A percentile compares a stretch with the other conserved stretches of the same genome.
phyloP scores from a whole-genome alignment of 2,888 invertebrate genomes.

The Bruchidius siliquastri region DNA sequence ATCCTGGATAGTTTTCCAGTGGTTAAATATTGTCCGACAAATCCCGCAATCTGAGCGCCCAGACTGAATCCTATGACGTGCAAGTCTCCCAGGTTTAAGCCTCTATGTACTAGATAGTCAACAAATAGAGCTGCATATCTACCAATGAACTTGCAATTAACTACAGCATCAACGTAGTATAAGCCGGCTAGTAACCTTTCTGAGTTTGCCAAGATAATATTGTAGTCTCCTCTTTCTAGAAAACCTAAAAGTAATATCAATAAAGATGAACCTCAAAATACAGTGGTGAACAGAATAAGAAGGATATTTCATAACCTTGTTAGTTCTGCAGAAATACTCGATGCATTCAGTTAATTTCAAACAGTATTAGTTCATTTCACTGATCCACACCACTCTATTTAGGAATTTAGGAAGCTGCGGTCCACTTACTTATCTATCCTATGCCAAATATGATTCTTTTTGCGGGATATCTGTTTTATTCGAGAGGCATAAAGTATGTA shows the following conservation, averaged over 20 bases:
- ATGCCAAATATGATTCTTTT: too few relatives aligned
- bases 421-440: too few relatives aligned
- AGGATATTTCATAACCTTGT: too few relatives aligned
- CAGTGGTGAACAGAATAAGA: too few relatives aligned
- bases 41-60: constrained; percentile 48
- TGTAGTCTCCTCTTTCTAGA: constrained; percentile 49
- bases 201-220: constrained; percentile 54
- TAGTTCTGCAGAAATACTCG: too few relatives aligned
- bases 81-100: constrained; percentile 33
- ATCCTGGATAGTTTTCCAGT: constrained; percentile 23
- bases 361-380: too few relatives aligned
- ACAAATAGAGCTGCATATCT: constrained; percentile 50
- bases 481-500: too few relatives aligned
- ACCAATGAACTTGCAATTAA: constrained; percentile 54
- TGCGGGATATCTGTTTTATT: too few relatives aligned
- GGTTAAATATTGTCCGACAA: constrained; percentile 50
- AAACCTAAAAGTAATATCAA: constrained; percentile 41
- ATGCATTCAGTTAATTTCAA: too few relatives aligned
- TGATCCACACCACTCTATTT: too few relatives aligned
- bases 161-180: constrained; percentile 51
- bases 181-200: constrained; percentile 51
- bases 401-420: too few relatives aligned
- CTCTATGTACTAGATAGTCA: constrained; percentile 52
- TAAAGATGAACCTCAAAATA: too few relatives aligned
- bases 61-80: constrained; percentile 44